These are phyloP conservation scores for Nezara viridula DNA, from an alignment of 2,888 invertebrate species.

Conservation along the genomic window DNA sequence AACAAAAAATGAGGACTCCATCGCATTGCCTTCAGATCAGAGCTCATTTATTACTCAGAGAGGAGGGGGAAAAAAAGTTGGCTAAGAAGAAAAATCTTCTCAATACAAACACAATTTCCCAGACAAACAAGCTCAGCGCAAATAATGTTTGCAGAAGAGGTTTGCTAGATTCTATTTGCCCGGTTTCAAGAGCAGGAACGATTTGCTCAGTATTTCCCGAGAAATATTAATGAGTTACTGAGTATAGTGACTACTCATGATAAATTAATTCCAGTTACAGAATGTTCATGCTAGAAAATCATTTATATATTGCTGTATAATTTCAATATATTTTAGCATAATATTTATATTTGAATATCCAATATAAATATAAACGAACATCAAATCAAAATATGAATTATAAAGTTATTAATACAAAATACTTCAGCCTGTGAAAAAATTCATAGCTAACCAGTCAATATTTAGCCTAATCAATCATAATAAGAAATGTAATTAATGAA, in stretches of 20 bases:
- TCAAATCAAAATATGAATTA: too few species aligned
- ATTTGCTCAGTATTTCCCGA: neutral
- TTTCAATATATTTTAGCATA: too few species aligned
- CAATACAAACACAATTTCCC: constrained; percentile 26
- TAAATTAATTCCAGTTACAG: neutral
- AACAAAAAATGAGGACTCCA: neutral
- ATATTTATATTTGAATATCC: too few species aligned
- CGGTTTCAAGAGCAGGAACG: neutral
- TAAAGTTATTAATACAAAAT: too few species aligned
- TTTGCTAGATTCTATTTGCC: constrained; percentile 37
- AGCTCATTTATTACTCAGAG: neutral
- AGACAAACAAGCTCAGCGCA: constrained; percentile 14
- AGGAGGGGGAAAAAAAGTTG: neutral
- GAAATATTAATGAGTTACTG: neutral
- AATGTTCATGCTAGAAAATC: too few species aligned
- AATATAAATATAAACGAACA: too few species aligned
- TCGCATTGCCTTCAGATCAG: neutral
- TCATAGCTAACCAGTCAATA: too few species aligned
- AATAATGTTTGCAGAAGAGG: constrained; percentile 34
- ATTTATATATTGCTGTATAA: too few species aligned
- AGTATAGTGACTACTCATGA: neutral
- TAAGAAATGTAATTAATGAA: too few species aligned
- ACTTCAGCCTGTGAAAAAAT: too few species aligned
- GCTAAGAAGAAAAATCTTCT: neutral
- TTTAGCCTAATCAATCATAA: too few species aligned